Base-by-base conservation (phyloP, 2,797 vertebrate species). In the Esox lucius region DNA sequence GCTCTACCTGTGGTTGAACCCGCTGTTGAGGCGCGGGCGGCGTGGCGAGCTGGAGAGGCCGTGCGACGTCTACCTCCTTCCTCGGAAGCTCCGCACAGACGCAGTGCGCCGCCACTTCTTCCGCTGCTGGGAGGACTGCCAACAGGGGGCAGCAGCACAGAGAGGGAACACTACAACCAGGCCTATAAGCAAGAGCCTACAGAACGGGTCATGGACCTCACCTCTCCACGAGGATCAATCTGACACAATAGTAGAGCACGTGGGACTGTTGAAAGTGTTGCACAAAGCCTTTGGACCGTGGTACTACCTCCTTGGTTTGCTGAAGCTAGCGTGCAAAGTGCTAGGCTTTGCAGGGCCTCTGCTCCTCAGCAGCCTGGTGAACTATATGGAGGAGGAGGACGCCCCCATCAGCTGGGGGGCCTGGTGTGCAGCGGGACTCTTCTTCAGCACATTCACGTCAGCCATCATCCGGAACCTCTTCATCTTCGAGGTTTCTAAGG, bases 1-100 rank as follows among this genome's bases (percentile, higher is more conserved):
- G 71, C 96, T 97, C 76, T 98, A 97, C 80, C 74, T 94, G 61
- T 99, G 98, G 98, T 79, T 99, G 90, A 93, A 93, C n/a, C 95
- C 95, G 11, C 91, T 99, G 0, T 91, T 99, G 85, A 81, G 83
- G 46, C 89, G 90, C 7, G 98, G 97, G 7, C 91, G 91, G 72
- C 86, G 79, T 5, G 89, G 93, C 51, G 93, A 95, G 70, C 89
- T 99, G 78, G 91, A 86, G 56, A 87, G 85, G 24, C 92, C 96
- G 0, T 84, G 87, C 1, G 93, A 98, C 28, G 88, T 96, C 64
- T 96, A 88, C 69, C 91, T 85, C n/a, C 94, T 99, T 59, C 97
- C 97, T 49, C 78, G 0, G 53, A 91, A 78, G n/a, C 92, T 98
- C 13, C 93, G 91, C 39, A 93, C 94, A 13, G 79, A 80, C 28